Percentiles rank a stretch among this genome's conserved stretches.
These are phyloP conservation scores for Rhea pennata DNA, from an alignment of 2,113 vertebrate species.

Conservation along the genomic window DNA sequence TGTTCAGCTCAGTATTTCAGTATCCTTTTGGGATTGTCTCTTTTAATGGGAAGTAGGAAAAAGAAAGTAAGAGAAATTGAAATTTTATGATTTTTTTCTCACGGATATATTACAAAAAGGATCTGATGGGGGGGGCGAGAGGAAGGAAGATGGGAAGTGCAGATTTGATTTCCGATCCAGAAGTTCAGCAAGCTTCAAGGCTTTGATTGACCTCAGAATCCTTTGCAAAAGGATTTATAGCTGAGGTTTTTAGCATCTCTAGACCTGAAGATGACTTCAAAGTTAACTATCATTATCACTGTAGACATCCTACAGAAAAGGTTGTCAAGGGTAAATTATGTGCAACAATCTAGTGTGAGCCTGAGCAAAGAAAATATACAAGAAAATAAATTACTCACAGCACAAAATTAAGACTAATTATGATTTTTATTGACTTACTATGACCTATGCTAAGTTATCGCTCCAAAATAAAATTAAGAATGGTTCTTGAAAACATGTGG, in stretches of 20 bases:
- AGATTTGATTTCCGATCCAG: neutral
- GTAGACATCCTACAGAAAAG: neutral
- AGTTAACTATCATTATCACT: neutral
- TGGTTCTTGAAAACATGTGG: neutral
- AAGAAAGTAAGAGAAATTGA: neutral
- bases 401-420: neutral
- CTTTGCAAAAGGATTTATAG: neutral
- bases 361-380: neutral
- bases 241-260: neutral
- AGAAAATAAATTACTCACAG: neutral
- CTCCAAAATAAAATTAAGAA: neutral
- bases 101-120: neutral
- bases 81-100: neutral
- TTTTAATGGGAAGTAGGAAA: neutral
- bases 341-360: neutral
- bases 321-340: neutral
- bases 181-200: neutral
- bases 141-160: neutral
- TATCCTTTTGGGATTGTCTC: neutral
- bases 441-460: neutral
- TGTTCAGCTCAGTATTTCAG: neutral
- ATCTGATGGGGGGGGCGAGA: neutral
- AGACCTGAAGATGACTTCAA: neutral
- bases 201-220: neutral
- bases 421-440: neutral